These are phyloP conservation scores for Hippopotamus amphibius DNA, from an alignment of 2,113 vertebrate species.

Conservation along the genomic window DNA sequence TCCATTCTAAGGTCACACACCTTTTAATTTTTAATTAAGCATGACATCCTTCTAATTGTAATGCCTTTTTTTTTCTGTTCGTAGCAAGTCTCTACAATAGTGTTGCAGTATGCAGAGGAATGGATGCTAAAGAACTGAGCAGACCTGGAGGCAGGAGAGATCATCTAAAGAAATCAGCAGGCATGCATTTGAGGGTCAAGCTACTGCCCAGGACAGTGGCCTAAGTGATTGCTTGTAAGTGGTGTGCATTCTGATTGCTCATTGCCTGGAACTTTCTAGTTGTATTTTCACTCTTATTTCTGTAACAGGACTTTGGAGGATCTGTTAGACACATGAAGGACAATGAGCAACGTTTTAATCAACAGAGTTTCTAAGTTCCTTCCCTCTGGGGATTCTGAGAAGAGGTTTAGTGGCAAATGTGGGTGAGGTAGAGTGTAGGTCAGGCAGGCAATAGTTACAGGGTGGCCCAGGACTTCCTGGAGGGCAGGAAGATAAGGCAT, in stretches of 20 bases:
- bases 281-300: background rate
- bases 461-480: background rate
- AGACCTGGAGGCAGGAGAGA: background rate
- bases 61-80: background rate
- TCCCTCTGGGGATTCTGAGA: background rate
- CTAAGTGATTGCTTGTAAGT: background rate
- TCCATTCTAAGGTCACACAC: background rate
- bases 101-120: background rate
- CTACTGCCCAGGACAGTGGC: background rate
- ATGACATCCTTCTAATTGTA: background rate
- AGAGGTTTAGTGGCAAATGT: background rate
- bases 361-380: background rate
- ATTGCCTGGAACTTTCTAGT: background rate
- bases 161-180: accelerated
- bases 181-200: accelerated
- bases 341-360: background rate
- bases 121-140: background rate
- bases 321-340: background rate
- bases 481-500: background rate
- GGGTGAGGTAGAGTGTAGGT: background rate
- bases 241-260: background rate
- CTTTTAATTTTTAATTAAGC: conserved; percentile 44
- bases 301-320: background rate
- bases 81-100: background rate
- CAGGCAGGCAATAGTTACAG: background rate